phyloP scores from a whole-genome alignment of 2,888 invertebrate genomes.

The Leucophenga maculata region DNA sequence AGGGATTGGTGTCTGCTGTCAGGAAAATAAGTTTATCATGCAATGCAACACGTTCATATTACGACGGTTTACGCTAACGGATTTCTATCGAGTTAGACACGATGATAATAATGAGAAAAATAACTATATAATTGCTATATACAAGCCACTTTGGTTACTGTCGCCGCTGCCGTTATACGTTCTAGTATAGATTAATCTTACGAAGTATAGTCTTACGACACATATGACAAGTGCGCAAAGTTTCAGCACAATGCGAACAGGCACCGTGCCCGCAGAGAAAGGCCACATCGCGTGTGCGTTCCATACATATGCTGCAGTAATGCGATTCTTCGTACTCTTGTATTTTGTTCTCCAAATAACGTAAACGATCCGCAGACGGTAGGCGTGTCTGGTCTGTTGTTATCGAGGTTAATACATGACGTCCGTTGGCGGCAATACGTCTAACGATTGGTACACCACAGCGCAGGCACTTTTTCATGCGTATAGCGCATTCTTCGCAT shows the following conservation, averaged over 20 bases:
- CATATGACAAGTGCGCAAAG: constrained; percentile 89
- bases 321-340: constrained; percentile 90
- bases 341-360: constrained; percentile 82
- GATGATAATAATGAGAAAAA: constrained; percentile 34
- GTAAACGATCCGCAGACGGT: constrained; percentile 79
- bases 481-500: constrained; percentile 82
- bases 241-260: constrained; percentile 86
- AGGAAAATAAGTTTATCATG: too few species aligned
- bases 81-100: constrained; percentile 34
- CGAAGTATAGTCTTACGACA: constrained; percentile 72
- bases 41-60: too few species aligned
- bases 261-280: constrained; percentile 92
- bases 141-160: constrained; percentile 63
- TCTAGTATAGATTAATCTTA: constrained; percentile 72
- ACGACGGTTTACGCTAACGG: too few species aligned
- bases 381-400: constrained; percentile 73
- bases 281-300: constrained; percentile 84
- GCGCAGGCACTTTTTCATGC: constrained; percentile 84
- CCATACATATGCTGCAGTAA: constrained; percentile 91
- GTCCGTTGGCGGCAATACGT: constrained; percentile 74
- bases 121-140: constrained; percentile 42
- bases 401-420: constrained; percentile 69
- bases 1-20: constrained; percentile 47
- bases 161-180: constrained; percentile 24
- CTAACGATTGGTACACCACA: constrained; percentile 78